Conservation (phyloP, 1,140 invertebrate genomes). For the Ooceraea biroi region DNA sequence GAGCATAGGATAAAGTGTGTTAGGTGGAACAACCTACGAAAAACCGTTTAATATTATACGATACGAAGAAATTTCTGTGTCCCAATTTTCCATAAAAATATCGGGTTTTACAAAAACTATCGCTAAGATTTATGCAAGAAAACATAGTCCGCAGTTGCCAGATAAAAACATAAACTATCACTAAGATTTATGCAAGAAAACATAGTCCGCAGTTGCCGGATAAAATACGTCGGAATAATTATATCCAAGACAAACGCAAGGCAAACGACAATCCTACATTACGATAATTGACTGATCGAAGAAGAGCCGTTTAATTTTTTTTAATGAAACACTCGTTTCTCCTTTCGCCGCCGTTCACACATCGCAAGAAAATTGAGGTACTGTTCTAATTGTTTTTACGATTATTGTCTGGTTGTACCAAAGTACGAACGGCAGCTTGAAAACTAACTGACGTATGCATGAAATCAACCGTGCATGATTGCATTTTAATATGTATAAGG, state of each 20-base stretch:
- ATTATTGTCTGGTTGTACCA: background rate
- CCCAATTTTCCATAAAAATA: background rate
- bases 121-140: background rate
- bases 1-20: background rate
- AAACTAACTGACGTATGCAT: background rate
- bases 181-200: background rate
- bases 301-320: slow-evolving; percentile 4
- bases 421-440: background rate
- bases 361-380: background rate
- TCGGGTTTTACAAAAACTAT: background rate
- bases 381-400: slow-evolving; percentile 13
- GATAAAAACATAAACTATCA: background rate
- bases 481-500: slow-evolving; percentile 44
- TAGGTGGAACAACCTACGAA: background rate
- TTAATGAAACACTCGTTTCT: slow-evolving; percentile 15
- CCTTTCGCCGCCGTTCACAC: background rate
- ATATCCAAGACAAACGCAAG: background rate
- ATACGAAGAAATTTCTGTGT: background rate
- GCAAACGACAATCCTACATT: background rate
- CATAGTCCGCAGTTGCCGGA: background rate
- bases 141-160: background rate
- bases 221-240: background rate
- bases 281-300: background rate
- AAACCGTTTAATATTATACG: slow-evolving; percentile 12
- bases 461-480: background rate